Conservation (phyloP, 2,888 invertebrate species). For the Thecocarcelia acutangulata region DNA sequence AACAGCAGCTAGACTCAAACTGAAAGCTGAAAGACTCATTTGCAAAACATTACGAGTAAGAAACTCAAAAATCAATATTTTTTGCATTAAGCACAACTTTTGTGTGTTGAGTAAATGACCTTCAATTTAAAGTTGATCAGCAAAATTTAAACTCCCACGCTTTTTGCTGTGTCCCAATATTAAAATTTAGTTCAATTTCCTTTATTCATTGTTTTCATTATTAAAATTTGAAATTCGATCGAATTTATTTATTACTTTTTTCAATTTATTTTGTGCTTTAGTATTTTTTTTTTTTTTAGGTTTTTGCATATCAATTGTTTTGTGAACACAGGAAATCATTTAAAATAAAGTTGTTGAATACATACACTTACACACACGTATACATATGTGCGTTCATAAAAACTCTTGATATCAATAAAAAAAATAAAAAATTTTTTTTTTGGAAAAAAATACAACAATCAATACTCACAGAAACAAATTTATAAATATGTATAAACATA, state of each 20-base stretch:
- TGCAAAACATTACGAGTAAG: conserved; percentile 30
- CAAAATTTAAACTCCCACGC: conserved; percentile 55
- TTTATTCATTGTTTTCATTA: conserved; percentile 54
- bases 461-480: conserved; percentile 54
- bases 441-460: conserved; percentile 50
- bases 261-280: background rate
- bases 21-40: conserved; percentile 16
- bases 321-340: conserved; percentile 66
- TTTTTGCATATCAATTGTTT: conserved; percentile 68
- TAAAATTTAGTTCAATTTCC: conserved; percentile 37
- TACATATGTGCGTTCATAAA: conserved; percentile 42
- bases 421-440: conserved; percentile 8
- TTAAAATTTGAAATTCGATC: conserved; percentile 68
- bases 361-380: background rate
- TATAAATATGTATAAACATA: conserved; percentile 32
- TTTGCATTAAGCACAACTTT: background rate
- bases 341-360: conserved; percentile 29
- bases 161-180: conserved; percentile 32
- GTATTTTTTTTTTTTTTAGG: conserved; percentile 9
- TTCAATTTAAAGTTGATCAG: conserved; percentile 45
- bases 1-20: conserved; percentile 45
- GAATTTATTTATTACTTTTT: conserved; percentile 64
- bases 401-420: conserved; percentile 68
- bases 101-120: conserved; percentile 52
- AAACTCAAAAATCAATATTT: conserved; percentile 44